Percentiles rank a stretch among this genome's conserved stretches.
Evolutionary conservation across 1,140 invertebrate genomes (phyloP).

Genomic region (Trichogramma pretiosum): DNA sequence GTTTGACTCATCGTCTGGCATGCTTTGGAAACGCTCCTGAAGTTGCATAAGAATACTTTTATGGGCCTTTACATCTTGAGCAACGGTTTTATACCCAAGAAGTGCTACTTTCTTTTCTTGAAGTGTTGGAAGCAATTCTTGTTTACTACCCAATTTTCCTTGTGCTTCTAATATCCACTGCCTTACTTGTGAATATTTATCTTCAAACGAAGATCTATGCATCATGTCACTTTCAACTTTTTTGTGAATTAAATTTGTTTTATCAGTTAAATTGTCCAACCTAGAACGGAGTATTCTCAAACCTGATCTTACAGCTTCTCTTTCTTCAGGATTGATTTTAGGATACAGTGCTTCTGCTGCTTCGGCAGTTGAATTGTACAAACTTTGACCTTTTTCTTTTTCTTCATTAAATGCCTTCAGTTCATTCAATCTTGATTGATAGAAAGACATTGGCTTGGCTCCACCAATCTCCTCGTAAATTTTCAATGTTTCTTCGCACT

Average conservation of each 20-base stretch:
- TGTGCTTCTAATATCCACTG: constrained; percentile 71
- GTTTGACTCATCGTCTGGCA: constrained; percentile 67
- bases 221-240: constrained; percentile 77
- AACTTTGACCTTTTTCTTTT: constrained; percentile 66
- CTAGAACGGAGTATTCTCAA: constrained; percentile 69
- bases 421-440: constrained; percentile 61
- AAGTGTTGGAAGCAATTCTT: constrained; percentile 63
- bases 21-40: constrained; percentile 61
- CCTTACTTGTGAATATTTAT: constrained; percentile 73
- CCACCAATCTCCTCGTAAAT: constrained; percentile 57
- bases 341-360: constrained; percentile 80
- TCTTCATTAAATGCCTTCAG: constrained; percentile 65
- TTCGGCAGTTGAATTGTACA: constrained; percentile 74
- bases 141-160: constrained; percentile 57
- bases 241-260: constrained; percentile 75
- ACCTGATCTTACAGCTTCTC: constrained; percentile 75
- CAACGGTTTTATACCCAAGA: constrained; percentile 62
- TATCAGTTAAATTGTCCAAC: constrained; percentile 76
- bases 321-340: constrained; percentile 74
- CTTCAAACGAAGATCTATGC: constrained; percentile 82
- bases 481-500: constrained; percentile 64
- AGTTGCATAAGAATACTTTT: constrained; percentile 69
- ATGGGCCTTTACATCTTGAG: constrained; percentile 75
- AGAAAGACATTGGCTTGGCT: constrained; percentile 56
- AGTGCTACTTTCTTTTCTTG: constrained; percentile 79